These are phyloP conservation scores for Protobothrops mucrosquamatus DNA, from an alignment of 2,113 vertebrate genomes.

Conservation along the genomic window DNA sequence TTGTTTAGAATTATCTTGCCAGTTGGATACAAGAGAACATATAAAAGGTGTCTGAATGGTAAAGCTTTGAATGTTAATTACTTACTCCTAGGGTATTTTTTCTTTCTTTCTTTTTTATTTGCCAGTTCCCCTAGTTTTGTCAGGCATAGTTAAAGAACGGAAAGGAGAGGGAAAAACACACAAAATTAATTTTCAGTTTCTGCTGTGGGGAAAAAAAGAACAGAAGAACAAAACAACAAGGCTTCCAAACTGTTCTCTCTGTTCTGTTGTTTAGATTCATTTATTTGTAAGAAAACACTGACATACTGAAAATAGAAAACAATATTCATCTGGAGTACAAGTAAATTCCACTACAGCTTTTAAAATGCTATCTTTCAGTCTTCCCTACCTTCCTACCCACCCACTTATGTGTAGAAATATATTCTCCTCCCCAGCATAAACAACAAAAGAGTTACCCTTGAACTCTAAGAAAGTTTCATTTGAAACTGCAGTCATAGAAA, in stretches of 20 bases:
- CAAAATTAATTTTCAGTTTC: slow-evolving; percentile 59
- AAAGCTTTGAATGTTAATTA: slow-evolving; percentile 78
- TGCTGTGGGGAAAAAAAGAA: slow-evolving; percentile 41
- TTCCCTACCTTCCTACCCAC: background rate
- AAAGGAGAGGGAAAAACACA: slow-evolving; percentile 37
- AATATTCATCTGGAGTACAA: slow-evolving; percentile 35
- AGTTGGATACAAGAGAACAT: slow-evolving; percentile 70
- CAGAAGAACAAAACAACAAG: slow-evolving; percentile 40
- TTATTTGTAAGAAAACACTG: slow-evolving; percentile 50
- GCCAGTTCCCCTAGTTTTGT: slow-evolving; percentile 62
- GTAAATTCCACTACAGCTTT: slow-evolving; percentile 29
- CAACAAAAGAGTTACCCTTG: background rate
- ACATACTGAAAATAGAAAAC: slow-evolving; percentile 42
- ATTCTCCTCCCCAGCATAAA: background rate
- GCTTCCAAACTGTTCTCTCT: slow-evolving; percentile 53
- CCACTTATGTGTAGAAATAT: background rate
- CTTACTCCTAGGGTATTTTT: slow-evolving; percentile 60
- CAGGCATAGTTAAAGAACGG: slow-evolving; percentile 58
- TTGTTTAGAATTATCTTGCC: slow-evolving; percentile 68
- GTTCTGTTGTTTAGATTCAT: slow-evolving; percentile 63
- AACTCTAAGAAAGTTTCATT: background rate
- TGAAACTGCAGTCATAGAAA: background rate
- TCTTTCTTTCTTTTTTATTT: background rate
- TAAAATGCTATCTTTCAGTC: slow-evolving; percentile 29
- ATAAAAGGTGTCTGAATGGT: slow-evolving; percentile 72